phyloP scores from a whole-genome alignment of 2,113 vertebrate species.

The Eublepharis macularius region DNA sequence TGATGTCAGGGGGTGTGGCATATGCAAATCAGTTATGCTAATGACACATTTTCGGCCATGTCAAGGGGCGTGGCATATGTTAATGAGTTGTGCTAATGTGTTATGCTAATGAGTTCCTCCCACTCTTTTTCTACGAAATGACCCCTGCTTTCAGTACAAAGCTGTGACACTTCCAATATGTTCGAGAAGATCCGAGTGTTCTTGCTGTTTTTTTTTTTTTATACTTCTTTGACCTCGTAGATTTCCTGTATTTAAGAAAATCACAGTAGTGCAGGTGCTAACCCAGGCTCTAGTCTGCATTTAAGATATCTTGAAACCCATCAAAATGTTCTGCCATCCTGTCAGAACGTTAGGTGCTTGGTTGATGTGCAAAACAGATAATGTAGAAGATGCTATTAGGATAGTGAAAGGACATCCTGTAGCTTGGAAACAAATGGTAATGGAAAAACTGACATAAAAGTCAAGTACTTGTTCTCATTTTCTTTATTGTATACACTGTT shows the following conservation, averaged over 20 bases:
- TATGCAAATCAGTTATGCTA: too few relatives aligned
- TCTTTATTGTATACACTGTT: background rate
- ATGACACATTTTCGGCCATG: too few relatives aligned
- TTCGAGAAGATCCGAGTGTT: background rate
- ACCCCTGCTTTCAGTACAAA: too few relatives aligned
- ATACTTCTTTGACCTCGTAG: too few relatives aligned
- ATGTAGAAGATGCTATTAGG: accelerated
- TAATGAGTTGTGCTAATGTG: too few relatives aligned
- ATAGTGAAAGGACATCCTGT: background rate
- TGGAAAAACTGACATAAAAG: background rate
- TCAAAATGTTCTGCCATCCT: background rate
- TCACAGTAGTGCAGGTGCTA: background rate
- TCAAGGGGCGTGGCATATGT: too few relatives aligned
- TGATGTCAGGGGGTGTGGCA: too few relatives aligned
- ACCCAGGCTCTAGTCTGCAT: background rate
- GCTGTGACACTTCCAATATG: background rate
- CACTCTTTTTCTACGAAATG: too few relatives aligned
- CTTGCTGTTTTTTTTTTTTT: too few relatives aligned
- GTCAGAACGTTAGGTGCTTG: background rate
- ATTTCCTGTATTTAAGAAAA: background rate
- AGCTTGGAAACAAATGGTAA: background rate
- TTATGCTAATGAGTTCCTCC: too few relatives aligned
- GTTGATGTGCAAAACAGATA: background rate
- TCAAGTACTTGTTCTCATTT: background rate
- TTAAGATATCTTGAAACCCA: background rate